phyloP scores from a whole-genome alignment of 2,797 vertebrate species.

The Alauda arvensis region DNA sequence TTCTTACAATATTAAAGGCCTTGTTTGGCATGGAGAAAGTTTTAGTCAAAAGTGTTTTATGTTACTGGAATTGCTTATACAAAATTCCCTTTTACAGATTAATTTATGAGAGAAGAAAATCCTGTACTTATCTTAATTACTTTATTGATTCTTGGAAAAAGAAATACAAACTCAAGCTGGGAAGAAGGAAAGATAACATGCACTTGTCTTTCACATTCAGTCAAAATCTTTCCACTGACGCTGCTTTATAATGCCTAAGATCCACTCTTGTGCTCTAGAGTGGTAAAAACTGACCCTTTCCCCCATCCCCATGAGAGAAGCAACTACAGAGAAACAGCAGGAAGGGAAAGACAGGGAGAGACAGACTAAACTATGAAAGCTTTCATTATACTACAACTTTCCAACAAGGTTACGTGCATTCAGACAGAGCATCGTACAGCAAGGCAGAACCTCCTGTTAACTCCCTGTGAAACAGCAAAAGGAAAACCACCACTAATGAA shows the following conservation, averaged over 20 bases:
- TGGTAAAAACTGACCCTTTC: not conserved
- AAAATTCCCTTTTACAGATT: not conserved
- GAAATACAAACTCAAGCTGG: not conserved
- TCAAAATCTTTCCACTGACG: not conserved
- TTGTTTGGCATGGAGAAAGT: not conserved
- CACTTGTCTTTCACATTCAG: not conserved
- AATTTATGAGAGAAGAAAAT: not conserved
- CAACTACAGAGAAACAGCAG: not conserved
- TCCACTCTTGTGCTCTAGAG: not conserved
- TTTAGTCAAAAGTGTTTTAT: not conserved
- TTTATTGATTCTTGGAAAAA: not conserved
- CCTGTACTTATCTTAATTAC: not conserved
- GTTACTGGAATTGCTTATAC: not conserved
- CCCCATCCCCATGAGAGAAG: not conserved
- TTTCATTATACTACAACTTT: not conserved
- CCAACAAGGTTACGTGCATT: not conserved
- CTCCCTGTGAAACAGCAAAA: not conserved
- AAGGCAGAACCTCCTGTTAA: not conserved
- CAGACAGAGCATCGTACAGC: accelerated
- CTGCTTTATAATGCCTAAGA: not conserved
- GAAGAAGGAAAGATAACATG: not conserved
- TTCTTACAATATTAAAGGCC: not conserved
- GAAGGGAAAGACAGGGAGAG: not conserved
- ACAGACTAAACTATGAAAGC: not conserved
- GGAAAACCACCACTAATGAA: not conserved